Base-by-base conservation (phyloP, 2,113 vertebrate genomes). In the Phylloscopus whistleri region DNA sequence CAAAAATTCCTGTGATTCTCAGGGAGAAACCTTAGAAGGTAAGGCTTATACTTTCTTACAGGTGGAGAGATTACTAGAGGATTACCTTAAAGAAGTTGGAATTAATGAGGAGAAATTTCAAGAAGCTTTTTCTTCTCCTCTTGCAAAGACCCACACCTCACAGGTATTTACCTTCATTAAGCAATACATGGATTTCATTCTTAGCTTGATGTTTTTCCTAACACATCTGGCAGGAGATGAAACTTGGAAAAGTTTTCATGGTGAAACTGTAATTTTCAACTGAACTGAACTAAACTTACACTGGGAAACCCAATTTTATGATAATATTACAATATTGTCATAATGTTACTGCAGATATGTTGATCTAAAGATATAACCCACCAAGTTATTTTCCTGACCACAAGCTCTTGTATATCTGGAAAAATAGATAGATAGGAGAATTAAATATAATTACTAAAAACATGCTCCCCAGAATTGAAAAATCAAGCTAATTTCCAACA, bases 61-160 rank as follows among this genome's bases (percentile, higher is more conserved):
- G 99, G 99, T 99, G 97, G 99, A 99, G 98, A 99, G 98, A 77
- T 96, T 99, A 81, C 84, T 99, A 86, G 98, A 99, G 95, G 98
- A 97, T 96, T 99, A 99, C 91, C 98, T 99, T 97, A 98, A 98
- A 97, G 99, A 99, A 95, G 98, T 99, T 94, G 99, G 99, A 95
- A 99, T 99, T 96, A 99, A 98, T 79, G 99, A 99, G 96, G 98
- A 99, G 95, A 99, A 99, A 84, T 99, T 99, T 95, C 97, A 99
- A 95, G 98, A 98, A 89, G 99, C 99, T 26, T 99, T 99, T 86
- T 98, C 98, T 13, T 99, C 99, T 97, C 99, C 99, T 33, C 98
- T 99, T 93, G 99, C 98, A 94, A 99, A 98, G 96, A 98, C 99
- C 23, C 98, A 97, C 85, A 98, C 99, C 19, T 98, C 99, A 73